phyloP scores from a whole-genome alignment of 1,140 invertebrate species.

The Trissolcus basalis region DNA sequence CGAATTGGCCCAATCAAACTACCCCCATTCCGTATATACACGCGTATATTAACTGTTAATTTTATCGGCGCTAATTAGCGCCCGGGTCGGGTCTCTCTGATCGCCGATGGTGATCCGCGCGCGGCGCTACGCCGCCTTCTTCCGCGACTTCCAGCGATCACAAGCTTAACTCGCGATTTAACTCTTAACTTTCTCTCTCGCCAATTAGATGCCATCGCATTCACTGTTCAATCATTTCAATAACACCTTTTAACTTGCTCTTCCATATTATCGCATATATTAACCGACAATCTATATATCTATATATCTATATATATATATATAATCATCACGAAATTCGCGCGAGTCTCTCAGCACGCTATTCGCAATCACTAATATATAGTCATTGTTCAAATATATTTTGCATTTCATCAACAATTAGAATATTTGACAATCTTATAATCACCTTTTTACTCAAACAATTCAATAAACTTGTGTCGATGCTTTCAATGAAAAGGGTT shows the following conservation, averaged over 20 bases:
- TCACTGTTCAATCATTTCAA: constrained; percentile 55
- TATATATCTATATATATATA: no score
- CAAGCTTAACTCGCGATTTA: constrained; percentile 5
- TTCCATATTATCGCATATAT: constrained; percentile 46
- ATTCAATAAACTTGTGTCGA: no score
- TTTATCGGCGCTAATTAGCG: constrained; percentile 72
- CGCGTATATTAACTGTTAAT: constrained; percentile 75
- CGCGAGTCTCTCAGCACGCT: no score
- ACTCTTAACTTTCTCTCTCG: constrained; percentile 46
- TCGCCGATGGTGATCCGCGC: constrained; percentile 23
- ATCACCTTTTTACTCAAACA: no score
- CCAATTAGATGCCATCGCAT: constrained; percentile 51
- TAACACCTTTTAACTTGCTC: constrained; percentile 50
- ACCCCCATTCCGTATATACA: constrained; percentile 76
- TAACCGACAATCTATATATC: no score
- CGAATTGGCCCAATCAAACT: constrained; percentile 78
- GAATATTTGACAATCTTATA: no score
- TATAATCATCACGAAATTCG: no score
- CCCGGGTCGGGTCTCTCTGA: constrained; percentile 32
- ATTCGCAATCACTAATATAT: no score
- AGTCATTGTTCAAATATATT: no score
- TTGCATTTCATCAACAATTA: no score
- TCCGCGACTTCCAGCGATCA: constrained; percentile 30
- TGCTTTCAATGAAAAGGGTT: no score
- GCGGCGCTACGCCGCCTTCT: constrained; percentile 16